Evolutionary conservation across 23 tunicate genomes (phyloP).

Genomic region (Botrylloides violaceus): DNA sequence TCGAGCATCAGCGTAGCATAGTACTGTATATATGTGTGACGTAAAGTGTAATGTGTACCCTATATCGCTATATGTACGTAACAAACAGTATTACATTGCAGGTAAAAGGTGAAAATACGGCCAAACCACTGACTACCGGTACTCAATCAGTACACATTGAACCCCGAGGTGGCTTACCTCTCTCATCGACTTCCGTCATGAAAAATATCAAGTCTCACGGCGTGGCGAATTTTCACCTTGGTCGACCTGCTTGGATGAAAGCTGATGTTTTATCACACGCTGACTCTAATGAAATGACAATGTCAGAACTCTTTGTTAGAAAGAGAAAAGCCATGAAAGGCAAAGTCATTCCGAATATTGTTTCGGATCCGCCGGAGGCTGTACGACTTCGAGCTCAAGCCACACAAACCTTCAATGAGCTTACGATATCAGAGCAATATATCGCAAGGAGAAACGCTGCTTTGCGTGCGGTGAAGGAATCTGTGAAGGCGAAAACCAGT

Average conservation of each 20-base stretch:
- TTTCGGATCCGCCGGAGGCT: neutral
- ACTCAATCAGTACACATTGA: too few relatives aligned
- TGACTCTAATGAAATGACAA: neutral
- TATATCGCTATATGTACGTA: too few relatives aligned
- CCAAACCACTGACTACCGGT: too few relatives aligned
- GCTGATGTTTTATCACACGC: neutral
- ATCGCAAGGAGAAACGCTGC: neutral
- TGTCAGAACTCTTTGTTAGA: neutral
- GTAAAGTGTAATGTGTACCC: too few relatives aligned
- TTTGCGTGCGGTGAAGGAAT: neutral
- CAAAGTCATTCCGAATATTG: neutral
- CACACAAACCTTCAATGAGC: constrained; percentile 11
- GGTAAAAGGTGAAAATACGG: too few relatives aligned
- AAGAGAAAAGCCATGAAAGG: neutral
- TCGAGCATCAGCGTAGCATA: too few relatives aligned
- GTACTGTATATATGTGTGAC: too few relatives aligned
- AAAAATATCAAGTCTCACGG: neutral
- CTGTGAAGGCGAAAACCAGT: neutral
- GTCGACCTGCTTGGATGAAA: neutral
- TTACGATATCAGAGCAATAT: neutral
- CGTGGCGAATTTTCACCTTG: neutral
- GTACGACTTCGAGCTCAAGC: constrained; percentile 6
- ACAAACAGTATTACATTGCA: too few relatives aligned
- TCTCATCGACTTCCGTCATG: neutral
- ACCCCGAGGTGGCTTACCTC: neutral